Conservation (phyloP, 2,797 vertebrate species). For the Melanotaenia boesemani region DNA sequence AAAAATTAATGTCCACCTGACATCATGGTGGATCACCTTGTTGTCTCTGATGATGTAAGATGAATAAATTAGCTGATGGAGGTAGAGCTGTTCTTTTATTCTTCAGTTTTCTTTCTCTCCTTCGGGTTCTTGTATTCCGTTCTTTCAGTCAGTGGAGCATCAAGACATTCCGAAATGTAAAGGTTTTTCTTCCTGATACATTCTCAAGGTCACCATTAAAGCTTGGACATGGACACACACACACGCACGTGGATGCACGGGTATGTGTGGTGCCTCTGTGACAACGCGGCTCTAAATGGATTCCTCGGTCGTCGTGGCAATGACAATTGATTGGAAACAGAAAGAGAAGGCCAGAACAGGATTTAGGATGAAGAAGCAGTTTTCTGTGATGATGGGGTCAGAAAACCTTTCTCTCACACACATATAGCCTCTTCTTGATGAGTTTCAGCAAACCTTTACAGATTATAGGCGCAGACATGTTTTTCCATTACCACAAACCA, state of each 20-base stretch:
- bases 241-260: neutral
- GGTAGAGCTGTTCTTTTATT: no score
- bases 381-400: conserved; percentile 51
- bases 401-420: conserved; percentile 5
- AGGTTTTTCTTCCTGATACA: conserved; percentile 14
- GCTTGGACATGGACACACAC: neutral
- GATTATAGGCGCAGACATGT: conserved; percentile 19
- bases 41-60: no score
- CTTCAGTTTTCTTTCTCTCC: no score
- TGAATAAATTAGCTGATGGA: no score
- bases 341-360: conserved; percentile 15
- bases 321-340: conserved; percentile 66
- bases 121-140: no score
- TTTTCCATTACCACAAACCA: conserved; percentile 46
- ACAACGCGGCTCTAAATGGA: conserved; percentile 58
- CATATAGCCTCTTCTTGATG: neutral
- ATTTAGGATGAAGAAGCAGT: conserved; percentile 44
- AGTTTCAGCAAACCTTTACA: neutral
- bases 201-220: conserved; percentile 50
- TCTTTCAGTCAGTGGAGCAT: neutral
- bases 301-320: conserved; percentile 29
- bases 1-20: no score
- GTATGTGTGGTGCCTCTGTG: conserved; percentile 17
- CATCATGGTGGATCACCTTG: no score
- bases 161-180: neutral